Percentiles rank a stretch among this genome's conserved stretches.
Conservation (phyloP, 35 echinoderm and acorn worm species). For the Anneissia japonica region DNA sequence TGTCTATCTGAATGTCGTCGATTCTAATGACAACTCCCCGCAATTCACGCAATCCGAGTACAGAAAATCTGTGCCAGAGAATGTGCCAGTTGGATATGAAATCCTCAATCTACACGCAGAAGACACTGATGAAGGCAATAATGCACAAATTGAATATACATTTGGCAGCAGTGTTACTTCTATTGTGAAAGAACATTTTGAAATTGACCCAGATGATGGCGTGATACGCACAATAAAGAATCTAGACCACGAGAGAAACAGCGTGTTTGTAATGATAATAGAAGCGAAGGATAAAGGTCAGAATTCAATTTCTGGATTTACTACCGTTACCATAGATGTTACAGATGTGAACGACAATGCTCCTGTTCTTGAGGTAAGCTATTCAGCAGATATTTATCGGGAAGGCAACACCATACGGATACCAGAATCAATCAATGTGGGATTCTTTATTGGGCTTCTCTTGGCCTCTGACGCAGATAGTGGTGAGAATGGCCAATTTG, state of each 20-base stretch:
- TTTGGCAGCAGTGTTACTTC: background rate
- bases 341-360: constrained; percentile 5
- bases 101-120: constrained; percentile 2
- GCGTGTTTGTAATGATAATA: background rate
- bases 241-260: background rate
- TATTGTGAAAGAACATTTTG: background rate
- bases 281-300: background rate
- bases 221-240: background rate
- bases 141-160: background rate
- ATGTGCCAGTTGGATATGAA: background rate
- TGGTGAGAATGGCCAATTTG: background rate
- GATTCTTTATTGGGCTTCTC: background rate
- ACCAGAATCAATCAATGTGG: background rate
- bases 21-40: constrained; percentile 1
- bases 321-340: background rate
- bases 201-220: background rate
- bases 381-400: background rate
- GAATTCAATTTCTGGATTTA: background rate
- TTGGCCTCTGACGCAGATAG: background rate
- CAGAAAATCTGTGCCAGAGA: background rate
- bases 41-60: background rate
- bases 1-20: background rate
- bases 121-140: background rate
- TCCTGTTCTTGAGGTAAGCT: background rate
- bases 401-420: background rate